phyloP scores from a whole-genome alignment of 2,888 invertebrate species.

The Cantharis rufa region DNA sequence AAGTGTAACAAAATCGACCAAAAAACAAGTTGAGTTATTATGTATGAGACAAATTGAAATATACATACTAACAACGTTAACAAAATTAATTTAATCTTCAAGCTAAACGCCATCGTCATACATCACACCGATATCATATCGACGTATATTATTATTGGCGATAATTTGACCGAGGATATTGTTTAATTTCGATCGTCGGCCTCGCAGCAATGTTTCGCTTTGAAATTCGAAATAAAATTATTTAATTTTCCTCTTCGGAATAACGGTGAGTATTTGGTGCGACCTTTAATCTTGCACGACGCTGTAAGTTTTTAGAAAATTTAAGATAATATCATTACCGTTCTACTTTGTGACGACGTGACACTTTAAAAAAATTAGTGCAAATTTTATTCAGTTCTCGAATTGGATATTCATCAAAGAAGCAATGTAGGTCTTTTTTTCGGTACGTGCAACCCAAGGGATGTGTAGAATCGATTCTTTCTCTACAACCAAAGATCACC shows the following conservation, averaged over 20 bases:
- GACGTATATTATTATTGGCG: neutral
- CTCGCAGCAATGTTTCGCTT: neutral
- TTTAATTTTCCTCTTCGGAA: neutral
- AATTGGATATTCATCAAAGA: constrained; percentile 22
- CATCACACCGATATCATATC: neutral
- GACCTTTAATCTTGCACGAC: constrained; percentile 15
- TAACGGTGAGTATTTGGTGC: constrained; percentile 5
- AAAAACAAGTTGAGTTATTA: neutral
- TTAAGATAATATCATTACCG: neutral
- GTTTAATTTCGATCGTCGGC: too few species aligned
- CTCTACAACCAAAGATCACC: constrained; percentile 39
- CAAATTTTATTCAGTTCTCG: constrained; percentile 22
- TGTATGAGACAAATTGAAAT: neutral
- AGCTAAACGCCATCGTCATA: neutral
- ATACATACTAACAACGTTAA: neutral
- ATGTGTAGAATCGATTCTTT: constrained; percentile 42
- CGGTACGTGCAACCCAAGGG: constrained; percentile 38
- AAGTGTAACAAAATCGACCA: neutral
- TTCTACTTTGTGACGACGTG: neutral
- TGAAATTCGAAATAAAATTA: neutral
- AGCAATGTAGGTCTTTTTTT: constrained; percentile 20
- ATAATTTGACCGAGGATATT: too few species aligned
- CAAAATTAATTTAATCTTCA: neutral
- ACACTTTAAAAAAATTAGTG: constrained; percentile 1
- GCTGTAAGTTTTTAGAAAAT: neutral